Percentiles rank a stretch among this genome's conserved stretches.
These are phyloP conservation scores for Lypha dubia DNA, from an alignment of 2,888 invertebrate species.

Conservation along the genomic window DNA sequence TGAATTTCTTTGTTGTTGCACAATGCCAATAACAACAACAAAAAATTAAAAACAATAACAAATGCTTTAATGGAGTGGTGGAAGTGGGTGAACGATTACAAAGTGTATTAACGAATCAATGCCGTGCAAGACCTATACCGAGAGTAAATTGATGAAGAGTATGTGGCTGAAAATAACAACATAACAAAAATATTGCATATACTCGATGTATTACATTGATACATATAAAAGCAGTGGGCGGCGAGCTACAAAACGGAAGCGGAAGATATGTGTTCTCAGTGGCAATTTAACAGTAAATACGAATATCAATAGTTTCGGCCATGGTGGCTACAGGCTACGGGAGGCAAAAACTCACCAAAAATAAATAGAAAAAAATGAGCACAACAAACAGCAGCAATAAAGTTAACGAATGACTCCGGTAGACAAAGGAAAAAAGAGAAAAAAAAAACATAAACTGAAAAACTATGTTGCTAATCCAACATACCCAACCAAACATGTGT, in stretches of 20 bases:
- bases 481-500: constrained; percentile 37
- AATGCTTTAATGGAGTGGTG: too few relatives aligned
- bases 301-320: neutral
- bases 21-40: too few relatives aligned
- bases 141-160: too few relatives aligned
- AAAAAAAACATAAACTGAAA: constrained; percentile 37
- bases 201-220: too few relatives aligned
- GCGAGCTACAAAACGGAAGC: constrained; percentile 7
- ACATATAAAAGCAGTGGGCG: too few relatives aligned
- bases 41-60: too few relatives aligned
- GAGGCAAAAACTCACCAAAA: constrained; percentile 29
- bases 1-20: too few relatives aligned
- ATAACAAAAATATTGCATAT: too few relatives aligned
- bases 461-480: constrained; percentile 64
- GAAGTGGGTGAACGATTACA: neutral
- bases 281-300: constrained; percentile 46
- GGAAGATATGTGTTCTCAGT: constrained; percentile 1
- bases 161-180: too few relatives aligned
- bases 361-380: constrained; percentile 50
- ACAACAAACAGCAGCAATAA: constrained; percentile 49
- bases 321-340: constrained; percentile 39
- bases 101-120: neutral
- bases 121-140: too few relatives aligned
- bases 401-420: constrained; percentile 33
- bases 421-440: constrained; percentile 17